Evolutionary conservation across 2,888 invertebrate species (phyloP).

Genomic region (Tiphia femorata): DNA sequence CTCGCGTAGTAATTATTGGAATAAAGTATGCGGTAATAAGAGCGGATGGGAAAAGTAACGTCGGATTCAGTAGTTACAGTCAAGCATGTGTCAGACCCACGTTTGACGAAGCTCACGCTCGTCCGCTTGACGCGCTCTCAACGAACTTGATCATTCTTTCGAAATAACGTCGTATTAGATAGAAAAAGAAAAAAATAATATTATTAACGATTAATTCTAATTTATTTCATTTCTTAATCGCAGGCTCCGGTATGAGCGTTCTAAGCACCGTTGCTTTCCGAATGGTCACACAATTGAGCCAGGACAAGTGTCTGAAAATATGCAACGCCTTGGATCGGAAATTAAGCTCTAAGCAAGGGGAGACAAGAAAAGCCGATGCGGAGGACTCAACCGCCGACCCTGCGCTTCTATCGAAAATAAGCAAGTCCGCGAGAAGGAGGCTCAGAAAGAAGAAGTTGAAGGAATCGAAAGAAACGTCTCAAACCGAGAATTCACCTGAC

Average conservation of each 20-base stretch:
- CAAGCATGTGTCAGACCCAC: no score
- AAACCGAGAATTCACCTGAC: not conserved
- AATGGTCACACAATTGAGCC: constrained; percentile 80
- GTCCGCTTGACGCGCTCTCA: no score
- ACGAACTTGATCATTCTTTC: no score
- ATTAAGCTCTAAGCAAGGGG: no score
- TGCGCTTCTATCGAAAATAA: constrained; percentile 14
- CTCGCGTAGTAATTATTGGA: no score
- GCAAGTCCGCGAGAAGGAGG: constrained; percentile 52
- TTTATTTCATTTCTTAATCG: constrained; percentile 33
- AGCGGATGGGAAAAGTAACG: no score
- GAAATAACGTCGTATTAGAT: no score
- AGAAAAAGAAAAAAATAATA: no score
- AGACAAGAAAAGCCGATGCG: not conserved
- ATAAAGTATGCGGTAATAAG: no score
- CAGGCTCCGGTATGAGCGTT: constrained; percentile 85
- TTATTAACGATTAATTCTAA: no score
- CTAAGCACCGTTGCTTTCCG: constrained; percentile 81
- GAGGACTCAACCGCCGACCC: not conserved
- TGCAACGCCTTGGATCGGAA: constrained; percentile 52
- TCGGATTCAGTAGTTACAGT: no score
- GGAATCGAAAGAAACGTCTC: constrained; percentile 22
- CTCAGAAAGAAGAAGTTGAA: constrained; percentile 52
- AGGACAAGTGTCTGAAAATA: constrained; percentile 70
- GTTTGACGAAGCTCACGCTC: no score